Evolutionary conservation across 92 coral and sea anemone genomes (phyloP).

Genomic region (Parazoanthus swiftii): DNA sequence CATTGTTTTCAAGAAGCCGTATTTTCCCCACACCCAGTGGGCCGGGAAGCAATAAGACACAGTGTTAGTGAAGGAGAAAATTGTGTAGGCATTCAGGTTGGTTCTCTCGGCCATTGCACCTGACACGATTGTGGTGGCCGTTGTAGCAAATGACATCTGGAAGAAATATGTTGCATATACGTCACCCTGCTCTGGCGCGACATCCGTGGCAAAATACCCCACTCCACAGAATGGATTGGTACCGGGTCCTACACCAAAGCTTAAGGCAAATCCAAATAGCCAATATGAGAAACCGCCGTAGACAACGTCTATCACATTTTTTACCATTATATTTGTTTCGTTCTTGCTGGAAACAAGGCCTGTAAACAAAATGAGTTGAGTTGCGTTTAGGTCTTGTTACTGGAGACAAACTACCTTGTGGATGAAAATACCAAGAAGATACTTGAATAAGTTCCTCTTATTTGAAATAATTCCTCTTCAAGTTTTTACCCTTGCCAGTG

Average conservation of each 20-base stretch:
- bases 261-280: slow-evolving; percentile 87
- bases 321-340: slow-evolving; percentile 92
- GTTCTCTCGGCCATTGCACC: slow-evolving; percentile 95
- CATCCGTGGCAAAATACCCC: slow-evolving; percentile 80
- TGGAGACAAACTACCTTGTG: too few species aligned
- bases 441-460: too few species aligned
- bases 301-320: slow-evolving; percentile 87
- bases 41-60: slow-evolving; percentile 85
- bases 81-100: slow-evolving; percentile 73
- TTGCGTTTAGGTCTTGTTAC: too few species aligned
- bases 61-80: slow-evolving; percentile 80
- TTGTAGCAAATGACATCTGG: slow-evolving; percentile 86
- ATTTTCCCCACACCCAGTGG: slow-evolving; percentile 91
- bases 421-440: too few species aligned
- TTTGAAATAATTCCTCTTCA: too few species aligned
- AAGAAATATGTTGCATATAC: slow-evolving; percentile 80
- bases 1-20: slow-evolving; percentile 67
- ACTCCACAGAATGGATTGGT: slow-evolving; percentile 70
- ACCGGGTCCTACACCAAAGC: slow-evolving; percentile 58
- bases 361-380: not conserved
- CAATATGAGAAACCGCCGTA: slow-evolving; percentile 90
- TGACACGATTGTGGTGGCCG: slow-evolving; percentile 92
- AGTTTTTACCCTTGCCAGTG: too few species aligned
- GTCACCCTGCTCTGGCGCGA: slow-evolving; percentile 66
- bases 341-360: slow-evolving; percentile 76